These are phyloP conservation scores for Caligus rogercresseyi DNA, from an alignment of 1,140 invertebrate species.

Conservation along the genomic window DNA sequence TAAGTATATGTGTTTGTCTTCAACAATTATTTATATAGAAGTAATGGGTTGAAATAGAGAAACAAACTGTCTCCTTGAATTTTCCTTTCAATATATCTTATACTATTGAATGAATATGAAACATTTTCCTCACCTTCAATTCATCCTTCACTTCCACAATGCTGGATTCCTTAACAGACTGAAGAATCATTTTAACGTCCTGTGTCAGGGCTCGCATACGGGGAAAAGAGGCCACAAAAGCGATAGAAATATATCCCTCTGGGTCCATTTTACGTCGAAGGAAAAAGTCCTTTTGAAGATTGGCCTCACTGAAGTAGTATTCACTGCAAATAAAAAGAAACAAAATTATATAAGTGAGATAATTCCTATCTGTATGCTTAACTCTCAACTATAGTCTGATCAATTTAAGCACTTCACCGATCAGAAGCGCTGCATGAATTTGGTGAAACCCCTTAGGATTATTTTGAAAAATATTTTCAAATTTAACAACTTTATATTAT, in stretches of 20 bases:
- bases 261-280: conserved; percentile 86
- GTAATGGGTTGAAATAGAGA: too few species aligned
- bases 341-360: conserved; percentile 3
- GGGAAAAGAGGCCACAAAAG: conserved; percentile 86
- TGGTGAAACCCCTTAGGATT: too few species aligned
- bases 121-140: conserved; percentile 40
- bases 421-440: conserved; percentile 6
- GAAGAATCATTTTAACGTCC: conserved; percentile 60
- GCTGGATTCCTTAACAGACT: conserved; percentile 58
- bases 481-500: too few species aligned
- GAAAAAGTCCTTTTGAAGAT: conserved; percentile 87
- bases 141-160: conserved; percentile 58
- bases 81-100: too few species aligned
- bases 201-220: conserved; percentile 69
- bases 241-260: conserved; percentile 78
- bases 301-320: conserved; percentile 97
- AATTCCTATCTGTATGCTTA: not conserved
- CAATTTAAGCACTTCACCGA: conserved; percentile 2
- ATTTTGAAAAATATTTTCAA: too few species aligned
- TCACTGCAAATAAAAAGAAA: conserved; percentile 47
- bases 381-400: not conserved
- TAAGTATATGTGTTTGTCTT: too few species aligned
- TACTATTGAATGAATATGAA: too few species aligned
- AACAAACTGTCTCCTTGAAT: too few species aligned
- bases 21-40: too few species aligned